These are phyloP conservation scores for Ictidomys tridecemlineatus DNA, from an alignment of 2,113 vertebrate species.

Conservation along the genomic window DNA sequence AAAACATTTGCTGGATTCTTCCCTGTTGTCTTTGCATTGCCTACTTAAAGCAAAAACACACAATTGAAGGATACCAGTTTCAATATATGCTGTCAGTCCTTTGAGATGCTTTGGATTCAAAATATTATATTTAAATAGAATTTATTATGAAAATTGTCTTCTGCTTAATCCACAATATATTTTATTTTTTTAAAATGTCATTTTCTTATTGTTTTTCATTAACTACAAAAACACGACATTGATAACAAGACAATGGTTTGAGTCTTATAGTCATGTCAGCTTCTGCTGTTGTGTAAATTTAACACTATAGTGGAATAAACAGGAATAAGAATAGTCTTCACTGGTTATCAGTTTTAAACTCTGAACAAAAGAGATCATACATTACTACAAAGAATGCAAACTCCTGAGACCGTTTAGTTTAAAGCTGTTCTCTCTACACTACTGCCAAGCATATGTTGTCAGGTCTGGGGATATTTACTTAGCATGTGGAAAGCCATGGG, in stretches of 20 bases:
- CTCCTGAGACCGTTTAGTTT: not conserved
- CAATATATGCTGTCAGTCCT: not conserved
- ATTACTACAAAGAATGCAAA: not conserved
- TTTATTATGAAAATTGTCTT: conserved; percentile 6
- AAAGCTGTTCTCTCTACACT: not conserved
- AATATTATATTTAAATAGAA: conserved; percentile 28
- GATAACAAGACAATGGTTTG: not conserved
- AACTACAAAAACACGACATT: conserved; percentile 24
- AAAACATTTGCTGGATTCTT: conserved; percentile 52
- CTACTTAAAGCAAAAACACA: conserved; percentile 39
- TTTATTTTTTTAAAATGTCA: not conserved
- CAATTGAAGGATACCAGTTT: conserved; percentile 40
- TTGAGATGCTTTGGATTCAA: conserved; percentile 5
- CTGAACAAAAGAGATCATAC: conserved; percentile 25
- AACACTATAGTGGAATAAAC: not conserved
- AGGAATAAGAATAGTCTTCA: not conserved
- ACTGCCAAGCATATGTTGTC: not conserved
- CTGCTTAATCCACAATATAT: not conserved
- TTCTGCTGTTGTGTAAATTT: not conserved
- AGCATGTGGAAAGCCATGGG: not conserved
- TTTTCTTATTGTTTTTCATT: conserved; percentile 14
- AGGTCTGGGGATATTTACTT: not conserved
- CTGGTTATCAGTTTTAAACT: conserved; percentile 49
- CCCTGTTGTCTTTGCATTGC: not conserved
- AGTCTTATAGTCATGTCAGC: not conserved